phyloP scores from a whole-genome alignment of 35 echinoderm and acorn worm species.

The Eucidaris tribuloides region DNA sequence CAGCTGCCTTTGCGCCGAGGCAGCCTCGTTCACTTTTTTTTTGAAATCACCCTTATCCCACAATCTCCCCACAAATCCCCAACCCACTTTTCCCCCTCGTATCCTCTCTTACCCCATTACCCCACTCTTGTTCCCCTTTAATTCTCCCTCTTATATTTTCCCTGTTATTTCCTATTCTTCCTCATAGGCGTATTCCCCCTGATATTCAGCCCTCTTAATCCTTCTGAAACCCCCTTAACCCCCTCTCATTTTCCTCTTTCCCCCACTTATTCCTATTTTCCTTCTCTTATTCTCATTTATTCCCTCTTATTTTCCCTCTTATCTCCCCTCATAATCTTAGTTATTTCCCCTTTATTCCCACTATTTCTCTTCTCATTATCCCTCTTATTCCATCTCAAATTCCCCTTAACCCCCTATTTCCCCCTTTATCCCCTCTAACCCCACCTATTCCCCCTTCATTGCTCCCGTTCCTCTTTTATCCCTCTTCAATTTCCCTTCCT shows the following conservation, averaged over 20 bases:
- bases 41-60: too few species aligned
- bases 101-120: not conserved
- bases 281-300: not conserved
- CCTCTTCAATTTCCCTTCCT: not conserved
- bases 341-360: not conserved
- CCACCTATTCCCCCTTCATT: not conserved
- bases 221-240: not conserved
- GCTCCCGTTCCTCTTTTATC: not conserved
- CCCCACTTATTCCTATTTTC: not conserved
- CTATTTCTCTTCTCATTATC: not conserved
- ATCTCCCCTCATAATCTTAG: not conserved
- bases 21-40: too few species aligned
- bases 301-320: not conserved
- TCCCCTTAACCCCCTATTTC: not conserved
- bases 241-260: not conserved
- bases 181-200: not conserved
- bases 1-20: too few species aligned
- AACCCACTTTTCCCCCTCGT: not conserved
- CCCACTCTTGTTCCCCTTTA: not conserved
- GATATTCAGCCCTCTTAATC: not conserved
- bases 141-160: not conserved
- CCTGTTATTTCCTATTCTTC: not conserved
- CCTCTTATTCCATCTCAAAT: not conserved
- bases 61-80: too few species aligned
- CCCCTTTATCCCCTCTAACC: not conserved